phyloP scores from a whole-genome alignment of 2,888 invertebrate species.

The Willowsia nigromaculata region DNA sequence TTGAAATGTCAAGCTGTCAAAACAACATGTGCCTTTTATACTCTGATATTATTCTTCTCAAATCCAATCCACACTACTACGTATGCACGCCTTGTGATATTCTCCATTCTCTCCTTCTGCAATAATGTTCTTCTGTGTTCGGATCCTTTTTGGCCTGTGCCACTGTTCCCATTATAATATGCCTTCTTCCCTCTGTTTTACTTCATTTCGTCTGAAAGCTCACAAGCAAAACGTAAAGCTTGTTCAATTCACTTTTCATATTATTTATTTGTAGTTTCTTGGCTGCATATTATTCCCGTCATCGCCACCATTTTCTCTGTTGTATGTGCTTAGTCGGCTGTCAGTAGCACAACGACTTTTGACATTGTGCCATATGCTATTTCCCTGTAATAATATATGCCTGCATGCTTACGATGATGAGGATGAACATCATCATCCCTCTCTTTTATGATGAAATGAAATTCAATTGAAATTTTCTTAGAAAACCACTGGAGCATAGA shows the following conservation, averaged over 20 bases:
- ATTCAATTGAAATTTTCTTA: slow-evolving; percentile 56
- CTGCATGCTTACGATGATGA: slow-evolving; percentile 20
- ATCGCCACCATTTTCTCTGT: slow-evolving; percentile 55
- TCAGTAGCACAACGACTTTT: slow-evolving; percentile 68
- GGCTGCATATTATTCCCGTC: slow-evolving; percentile 56
- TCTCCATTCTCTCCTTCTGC: slow-evolving; percentile 21
- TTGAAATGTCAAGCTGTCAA: slow-evolving; percentile 72
- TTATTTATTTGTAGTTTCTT: slow-evolving; percentile 38
- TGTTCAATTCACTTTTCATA: slow-evolving; percentile 46
- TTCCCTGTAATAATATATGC: slow-evolving; percentile 36
- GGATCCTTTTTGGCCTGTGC: slow-evolving; percentile 68
- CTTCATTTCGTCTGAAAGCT: slow-evolving; percentile 57
- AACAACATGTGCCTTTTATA: slow-evolving; percentile 71
- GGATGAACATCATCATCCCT: slow-evolving; percentile 29
- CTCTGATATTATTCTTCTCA: slow-evolving; percentile 61
- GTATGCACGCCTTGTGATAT: background rate
- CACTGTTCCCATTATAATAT: slow-evolving; percentile 1
- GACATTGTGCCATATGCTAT: slow-evolving; percentile 62
- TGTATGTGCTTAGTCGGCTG: slow-evolving; percentile 44
- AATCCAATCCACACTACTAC: slow-evolving; percentile 30
- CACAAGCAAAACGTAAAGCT: slow-evolving; percentile 11
- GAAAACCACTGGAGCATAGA: slow-evolving; percentile 43
- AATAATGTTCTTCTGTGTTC: slow-evolving; percentile 17
- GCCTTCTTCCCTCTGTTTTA: slow-evolving; percentile 53
- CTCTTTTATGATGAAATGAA: slow-evolving; percentile 3